Base-by-base conservation (phyloP, 2,888 invertebrate genomes). In the Cryptus viduatorius region DNA sequence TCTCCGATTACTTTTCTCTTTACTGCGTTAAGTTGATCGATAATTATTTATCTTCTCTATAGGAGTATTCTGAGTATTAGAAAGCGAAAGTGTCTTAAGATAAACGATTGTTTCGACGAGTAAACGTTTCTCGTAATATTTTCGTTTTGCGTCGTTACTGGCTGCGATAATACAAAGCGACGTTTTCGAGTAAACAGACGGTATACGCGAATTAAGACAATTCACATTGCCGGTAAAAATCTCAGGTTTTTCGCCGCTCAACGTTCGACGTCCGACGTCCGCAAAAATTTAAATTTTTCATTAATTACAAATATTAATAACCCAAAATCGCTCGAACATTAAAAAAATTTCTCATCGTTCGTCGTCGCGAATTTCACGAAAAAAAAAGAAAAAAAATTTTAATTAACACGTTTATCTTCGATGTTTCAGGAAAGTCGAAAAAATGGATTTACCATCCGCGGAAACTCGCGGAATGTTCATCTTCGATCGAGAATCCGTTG, bases 401-500 rank as follows among this genome's bases (percentile, higher is more conserved):
- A 65, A 79, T 80, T 85, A 85, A 86, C 82, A 77, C 64, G 64
- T 65, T 73, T 61, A 78, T 83, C 88, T 86, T 86, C 90, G 80
- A 83, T 93, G 92, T 93, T 93, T 90, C 93, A 93, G 93, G 87
- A 90, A 86, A 53, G 86, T 86, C 72, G 87, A 87, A 68, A 87
- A 80, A 82, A 84, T 69, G 65, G 87, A 86, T 76, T 68, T 87
- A 46, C 82, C 79, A 69, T 56, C 53, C 42, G 76, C 31, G 16
- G 84, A 86, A 48, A 81, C 88, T 14, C 92, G 91, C 59, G 93
- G 93, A 44, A 88, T 92, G 77, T 94, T 94, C 86, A 89, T 92
- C 88, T 92, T 90, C 89, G 92, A 92, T 76, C 91, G 91, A 61
- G 92, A 92, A 79, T 92, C 93, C 16, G 89, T 94, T 64, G 89